phyloP scores from a whole-genome alignment of 2,113 vertebrate genomes.

The Aleadryas rufinucha region DNA sequence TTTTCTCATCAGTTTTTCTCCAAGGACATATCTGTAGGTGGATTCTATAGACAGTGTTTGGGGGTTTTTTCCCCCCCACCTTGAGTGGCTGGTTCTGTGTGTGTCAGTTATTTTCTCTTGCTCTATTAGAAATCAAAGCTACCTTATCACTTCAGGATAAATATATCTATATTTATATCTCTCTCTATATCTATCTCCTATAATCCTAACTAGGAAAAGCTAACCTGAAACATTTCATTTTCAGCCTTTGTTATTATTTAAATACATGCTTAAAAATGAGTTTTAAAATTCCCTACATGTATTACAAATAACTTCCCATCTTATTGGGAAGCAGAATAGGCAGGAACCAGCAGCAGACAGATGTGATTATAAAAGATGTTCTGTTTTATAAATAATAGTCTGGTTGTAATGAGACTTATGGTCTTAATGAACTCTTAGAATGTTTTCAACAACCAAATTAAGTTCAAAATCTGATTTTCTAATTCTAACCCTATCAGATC shows the following conservation, averaged over 20 bases:
- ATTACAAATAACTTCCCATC: neutral
- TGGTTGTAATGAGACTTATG: neutral
- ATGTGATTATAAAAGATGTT: neutral
- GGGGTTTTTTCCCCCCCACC: fast-evolving
- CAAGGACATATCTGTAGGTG: neutral
- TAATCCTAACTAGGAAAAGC: neutral
- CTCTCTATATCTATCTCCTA: neutral
- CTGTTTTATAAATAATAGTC: neutral
- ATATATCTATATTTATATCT: neutral
- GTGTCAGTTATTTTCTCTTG: neutral
- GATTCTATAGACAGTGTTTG: neutral
- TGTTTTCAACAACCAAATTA: neutral
- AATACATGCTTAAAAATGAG: neutral
- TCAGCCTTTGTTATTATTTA: neutral
- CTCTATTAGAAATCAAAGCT: neutral
- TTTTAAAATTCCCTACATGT: neutral
- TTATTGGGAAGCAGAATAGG: neutral
- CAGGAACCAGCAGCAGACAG: neutral
- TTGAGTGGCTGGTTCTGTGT: neutral
- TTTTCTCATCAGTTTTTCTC: neutral
- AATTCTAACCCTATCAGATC: neutral
- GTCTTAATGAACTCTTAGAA: neutral
- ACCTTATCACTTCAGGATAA: neutral
- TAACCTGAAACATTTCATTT: neutral
- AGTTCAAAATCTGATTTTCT: neutral